phyloP scores from a whole-genome alignment of 2,888 invertebrate species.

The Hemaris fuciformis region DNA sequence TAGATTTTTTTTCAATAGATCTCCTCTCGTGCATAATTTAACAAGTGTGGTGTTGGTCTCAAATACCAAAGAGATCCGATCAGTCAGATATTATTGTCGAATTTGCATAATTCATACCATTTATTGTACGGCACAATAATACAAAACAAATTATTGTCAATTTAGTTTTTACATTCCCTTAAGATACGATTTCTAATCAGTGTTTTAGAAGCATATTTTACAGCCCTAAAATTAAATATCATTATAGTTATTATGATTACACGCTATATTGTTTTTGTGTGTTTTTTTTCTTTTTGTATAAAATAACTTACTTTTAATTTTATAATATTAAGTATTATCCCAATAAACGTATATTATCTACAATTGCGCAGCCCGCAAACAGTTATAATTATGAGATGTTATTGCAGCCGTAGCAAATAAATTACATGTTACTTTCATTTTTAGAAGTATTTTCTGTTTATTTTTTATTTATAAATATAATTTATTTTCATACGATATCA shows the following conservation, averaged over 20 bases:
- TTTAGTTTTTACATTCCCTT: not conserved
- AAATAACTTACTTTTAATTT: not conserved
- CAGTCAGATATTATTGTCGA: slow-evolving; percentile 42
- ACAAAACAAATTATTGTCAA: not conserved
- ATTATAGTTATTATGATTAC: not conserved
- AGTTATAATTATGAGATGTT: too few relatives aligned
- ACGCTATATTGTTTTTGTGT: not conserved
- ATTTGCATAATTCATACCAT: not conserved
- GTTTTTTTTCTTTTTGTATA: not conserved
- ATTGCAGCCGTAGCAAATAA: not conserved
- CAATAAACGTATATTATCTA: not conserved
- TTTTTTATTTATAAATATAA: too few relatives aligned
- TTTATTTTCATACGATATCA: too few relatives aligned
- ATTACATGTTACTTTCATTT: not conserved
- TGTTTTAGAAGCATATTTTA: too few relatives aligned
- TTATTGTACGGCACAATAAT: not conserved
- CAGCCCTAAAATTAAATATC: not conserved
- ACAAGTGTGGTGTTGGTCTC: slow-evolving; percentile 48
- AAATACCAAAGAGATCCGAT: too few relatives aligned
- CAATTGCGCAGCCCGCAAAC: not conserved
- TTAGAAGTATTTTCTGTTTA: not conserved
- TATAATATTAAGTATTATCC: not conserved
- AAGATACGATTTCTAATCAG: too few relatives aligned
- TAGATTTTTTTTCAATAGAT: not conserved
- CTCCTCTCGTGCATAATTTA: slow-evolving; percentile 33